Conservation (phyloP, 2,797 vertebrate species). For the Rhinatrema bivittatum region DNA sequence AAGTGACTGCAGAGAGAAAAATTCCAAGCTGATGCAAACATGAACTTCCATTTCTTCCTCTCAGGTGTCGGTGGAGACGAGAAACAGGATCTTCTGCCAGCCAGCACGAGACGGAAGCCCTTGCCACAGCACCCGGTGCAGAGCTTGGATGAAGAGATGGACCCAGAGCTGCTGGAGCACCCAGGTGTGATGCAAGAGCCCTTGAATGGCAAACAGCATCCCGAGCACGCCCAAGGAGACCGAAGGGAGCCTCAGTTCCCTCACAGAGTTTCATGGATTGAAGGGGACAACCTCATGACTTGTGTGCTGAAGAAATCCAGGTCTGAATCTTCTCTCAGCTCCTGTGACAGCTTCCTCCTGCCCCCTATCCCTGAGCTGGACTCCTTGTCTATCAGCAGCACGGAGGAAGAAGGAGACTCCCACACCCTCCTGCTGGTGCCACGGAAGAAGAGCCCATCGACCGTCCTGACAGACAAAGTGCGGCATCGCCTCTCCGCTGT, state of each 20-base stretch:
- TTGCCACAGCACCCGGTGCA: conserved; percentile 11
- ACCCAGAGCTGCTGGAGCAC: too few species aligned
- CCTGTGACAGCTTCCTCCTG: conserved; percentile 35
- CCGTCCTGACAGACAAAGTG: conserved; percentile 21
- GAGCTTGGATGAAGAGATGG: conserved; percentile 33
- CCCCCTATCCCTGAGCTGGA: conserved; percentile 45
- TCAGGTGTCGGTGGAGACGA: too few species aligned
- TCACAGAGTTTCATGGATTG: conserved; percentile 77
- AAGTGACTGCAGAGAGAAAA: too few species aligned
- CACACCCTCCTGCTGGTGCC: conserved; percentile 24
- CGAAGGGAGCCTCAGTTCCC: conserved; percentile 33
- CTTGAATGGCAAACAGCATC: not conserved
- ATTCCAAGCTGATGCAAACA: too few species aligned
- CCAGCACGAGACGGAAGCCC: not conserved
- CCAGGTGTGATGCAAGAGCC: not conserved
- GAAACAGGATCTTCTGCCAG: too few species aligned
- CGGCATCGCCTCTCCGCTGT: conserved; percentile 63
- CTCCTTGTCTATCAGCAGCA: conserved; percentile 63
- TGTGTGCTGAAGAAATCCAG: conserved; percentile 8
- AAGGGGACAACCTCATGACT: conserved; percentile 32
- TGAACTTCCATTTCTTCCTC: too few species aligned
- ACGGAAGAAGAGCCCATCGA: conserved; percentile 5
- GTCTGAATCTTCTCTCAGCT: conserved; percentile 55
- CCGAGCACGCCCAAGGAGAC: not conserved
- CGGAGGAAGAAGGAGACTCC: conserved; percentile 58